phyloP scores from a whole-genome alignment of 2,888 invertebrate genomes.

The Pachycephus smyrnensis region DNA sequence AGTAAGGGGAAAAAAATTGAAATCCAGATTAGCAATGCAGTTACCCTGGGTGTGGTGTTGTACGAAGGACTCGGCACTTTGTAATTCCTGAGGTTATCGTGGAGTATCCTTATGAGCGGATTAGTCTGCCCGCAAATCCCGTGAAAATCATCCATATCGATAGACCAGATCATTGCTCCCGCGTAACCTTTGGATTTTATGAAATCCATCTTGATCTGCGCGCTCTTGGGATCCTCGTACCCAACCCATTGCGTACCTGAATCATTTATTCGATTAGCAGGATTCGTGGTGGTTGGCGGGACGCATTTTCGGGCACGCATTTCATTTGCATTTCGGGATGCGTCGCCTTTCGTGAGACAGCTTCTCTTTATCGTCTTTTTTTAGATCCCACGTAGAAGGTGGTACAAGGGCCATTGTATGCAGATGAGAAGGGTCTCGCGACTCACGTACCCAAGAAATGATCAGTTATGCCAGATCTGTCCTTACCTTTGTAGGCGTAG shows the following conservation, averaged over 20 bases:
- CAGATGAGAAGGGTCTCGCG: not conserved
- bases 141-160: conserved; percentile 91
- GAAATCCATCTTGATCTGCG: conserved; percentile 91
- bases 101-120: conserved; percentile 78
- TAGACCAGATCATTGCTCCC: conserved; percentile 94
- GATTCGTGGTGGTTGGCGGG: not conserved
- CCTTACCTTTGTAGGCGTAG: conserved; percentile 82
- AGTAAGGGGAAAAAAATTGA: not conserved
- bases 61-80: conserved; percentile 76
- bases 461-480: not conserved
- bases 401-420: conserved; percentile 8
- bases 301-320: not conserved
- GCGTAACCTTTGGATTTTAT: conserved; percentile 85
- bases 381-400: not conserved
- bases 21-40: conserved; percentile 36
- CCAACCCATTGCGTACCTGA: conserved; percentile 88
- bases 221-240: conserved; percentile 84
- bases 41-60: conserved; percentile 78
- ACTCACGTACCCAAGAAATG: not conserved
- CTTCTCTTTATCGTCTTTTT: not conserved
- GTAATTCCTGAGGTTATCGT: conserved; percentile 77
- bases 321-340: not conserved
- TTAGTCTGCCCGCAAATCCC: conserved; percentile 85
- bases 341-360: not conserved
- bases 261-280: not conserved